These are phyloP conservation scores for Bettongia penicillata DNA, from an alignment of 2,113 vertebrate species.

Conservation along the genomic window DNA sequence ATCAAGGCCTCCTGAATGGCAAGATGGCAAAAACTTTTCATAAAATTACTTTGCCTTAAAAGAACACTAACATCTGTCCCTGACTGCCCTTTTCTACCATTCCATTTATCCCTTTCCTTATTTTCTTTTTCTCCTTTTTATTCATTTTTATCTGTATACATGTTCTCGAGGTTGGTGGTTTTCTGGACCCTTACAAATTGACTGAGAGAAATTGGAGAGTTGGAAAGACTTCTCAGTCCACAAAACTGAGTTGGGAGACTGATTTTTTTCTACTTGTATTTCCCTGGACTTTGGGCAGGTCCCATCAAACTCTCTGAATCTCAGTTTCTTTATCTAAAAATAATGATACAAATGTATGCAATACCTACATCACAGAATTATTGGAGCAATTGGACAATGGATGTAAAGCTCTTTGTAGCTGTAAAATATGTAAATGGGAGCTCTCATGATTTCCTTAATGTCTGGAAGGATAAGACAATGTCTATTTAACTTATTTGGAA, in stretches of 20 bases:
- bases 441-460: background rate
- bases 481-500: background rate
- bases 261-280: background rate
- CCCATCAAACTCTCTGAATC: background rate
- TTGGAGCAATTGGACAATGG: background rate
- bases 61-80: background rate
- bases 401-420: background rate
- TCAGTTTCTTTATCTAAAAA: background rate
- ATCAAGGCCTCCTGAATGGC: background rate
- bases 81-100: background rate
- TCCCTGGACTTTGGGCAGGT: background rate
- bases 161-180: background rate
- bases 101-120: background rate
- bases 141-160: background rate
- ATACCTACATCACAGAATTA: background rate
- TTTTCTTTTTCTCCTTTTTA: background rate
- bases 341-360: background rate
- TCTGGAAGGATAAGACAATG: background rate
- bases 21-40: background rate
- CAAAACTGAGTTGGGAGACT: background rate
- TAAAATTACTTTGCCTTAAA: background rate
- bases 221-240: background rate
- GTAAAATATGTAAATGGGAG: background rate
- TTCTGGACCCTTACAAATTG: background rate
- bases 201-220: background rate